Conservation (phyloP, 2,113 vertebrate species). For the Nibea coibor region DNA sequence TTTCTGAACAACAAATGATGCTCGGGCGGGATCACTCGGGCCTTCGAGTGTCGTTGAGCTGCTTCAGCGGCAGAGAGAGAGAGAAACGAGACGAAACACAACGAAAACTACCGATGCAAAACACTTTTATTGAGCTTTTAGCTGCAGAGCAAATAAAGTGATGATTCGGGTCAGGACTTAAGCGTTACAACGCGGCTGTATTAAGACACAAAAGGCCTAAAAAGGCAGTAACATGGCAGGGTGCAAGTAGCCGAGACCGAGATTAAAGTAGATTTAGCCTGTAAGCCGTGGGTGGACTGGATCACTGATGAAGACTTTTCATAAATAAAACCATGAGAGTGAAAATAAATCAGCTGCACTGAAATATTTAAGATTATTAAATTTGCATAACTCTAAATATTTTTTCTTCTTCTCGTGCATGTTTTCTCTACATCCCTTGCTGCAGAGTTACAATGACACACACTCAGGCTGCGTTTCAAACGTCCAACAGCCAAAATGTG, state of each 20-base stretch:
- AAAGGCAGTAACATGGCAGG: conserved; percentile 7
- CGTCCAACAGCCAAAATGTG: conserved; percentile 3
- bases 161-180: not conserved
- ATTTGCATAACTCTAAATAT: not conserved
- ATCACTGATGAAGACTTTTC: not conserved
- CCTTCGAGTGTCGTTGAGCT: conserved; percentile 5
- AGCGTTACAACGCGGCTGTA: too few species aligned
- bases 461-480: not conserved
- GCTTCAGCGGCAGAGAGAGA: not conserved
- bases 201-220: conserved; percentile 18
- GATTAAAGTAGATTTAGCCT: conserved; percentile 29
- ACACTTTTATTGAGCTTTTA: not conserved
- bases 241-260: conserved; percentile 8
- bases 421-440: not conserved
- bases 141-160: conserved; percentile 8
- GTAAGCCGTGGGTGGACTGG: not conserved
- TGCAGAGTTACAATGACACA: not conserved
- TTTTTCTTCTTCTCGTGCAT: not conserved
- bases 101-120: conserved; percentile 11
- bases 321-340: not conserved
- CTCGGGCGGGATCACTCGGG: not conserved
- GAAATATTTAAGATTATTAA: not conserved
- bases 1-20: not conserved
- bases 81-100: conserved; percentile 6
- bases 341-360: not conserved